These are phyloP conservation scores for Cosmopolites sordidus DNA, from an alignment of 2,888 invertebrate species.

Conservation along the genomic window DNA sequence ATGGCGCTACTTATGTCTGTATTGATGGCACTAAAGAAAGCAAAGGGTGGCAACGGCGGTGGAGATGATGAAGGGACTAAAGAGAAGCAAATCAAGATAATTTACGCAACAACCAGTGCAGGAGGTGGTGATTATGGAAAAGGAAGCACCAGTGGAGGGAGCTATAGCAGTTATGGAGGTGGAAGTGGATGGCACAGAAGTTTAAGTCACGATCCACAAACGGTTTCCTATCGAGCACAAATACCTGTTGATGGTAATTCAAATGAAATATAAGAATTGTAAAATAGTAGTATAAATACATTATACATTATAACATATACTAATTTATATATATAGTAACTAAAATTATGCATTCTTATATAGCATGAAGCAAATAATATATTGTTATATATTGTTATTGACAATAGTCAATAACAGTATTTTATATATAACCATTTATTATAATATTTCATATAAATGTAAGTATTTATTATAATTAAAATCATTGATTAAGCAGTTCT, in stretches of 20 bases:
- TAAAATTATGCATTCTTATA: too few species aligned
- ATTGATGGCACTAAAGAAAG: conserved; percentile 61
- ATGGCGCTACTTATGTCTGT: conserved; percentile 59
- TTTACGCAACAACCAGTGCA: conserved; percentile 50
- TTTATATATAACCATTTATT: too few species aligned
- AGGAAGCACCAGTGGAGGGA: conserved; percentile 33
- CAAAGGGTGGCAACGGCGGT: conserved; percentile 51
- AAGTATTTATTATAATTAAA: too few species aligned
- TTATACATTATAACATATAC: too few species aligned
- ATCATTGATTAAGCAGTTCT: too few species aligned
- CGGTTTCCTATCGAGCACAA: conserved; percentile 23
- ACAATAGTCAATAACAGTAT: too few species aligned
- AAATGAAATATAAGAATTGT: conserved; percentile 20
- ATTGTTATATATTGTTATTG: too few species aligned
- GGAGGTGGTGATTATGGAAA: conserved; percentile 34
- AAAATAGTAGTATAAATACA: too few species aligned
- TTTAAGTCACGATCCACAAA: conserved; percentile 36
- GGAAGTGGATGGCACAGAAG: conserved; percentile 54
- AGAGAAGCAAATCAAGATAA: conserved; percentile 45
- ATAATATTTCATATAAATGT: too few species aligned
- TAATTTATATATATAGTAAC: too few species aligned
- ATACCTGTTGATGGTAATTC: conserved; percentile 20
- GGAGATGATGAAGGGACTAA: conserved; percentile 43
- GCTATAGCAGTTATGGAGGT: conserved; percentile 38
- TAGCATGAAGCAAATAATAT: too few species aligned